phyloP scores from a whole-genome alignment of 2,113 vertebrate genomes.

The Mustelus asterias region DNA sequence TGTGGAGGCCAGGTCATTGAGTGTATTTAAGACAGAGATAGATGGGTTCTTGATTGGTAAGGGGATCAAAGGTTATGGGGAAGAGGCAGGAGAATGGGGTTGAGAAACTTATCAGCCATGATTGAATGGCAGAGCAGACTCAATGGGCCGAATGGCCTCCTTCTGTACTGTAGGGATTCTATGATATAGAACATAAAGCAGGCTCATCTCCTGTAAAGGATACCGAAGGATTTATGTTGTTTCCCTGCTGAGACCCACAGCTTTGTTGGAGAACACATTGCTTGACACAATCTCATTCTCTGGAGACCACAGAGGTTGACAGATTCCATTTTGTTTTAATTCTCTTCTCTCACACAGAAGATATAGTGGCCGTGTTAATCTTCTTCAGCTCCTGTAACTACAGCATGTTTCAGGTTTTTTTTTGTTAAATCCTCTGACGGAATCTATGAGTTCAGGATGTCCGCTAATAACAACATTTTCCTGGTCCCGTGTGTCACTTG shows the following conservation, averaged over 20 bases:
- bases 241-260: neutral
- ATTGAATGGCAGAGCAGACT: too few species aligned
- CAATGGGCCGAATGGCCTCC: too few species aligned
- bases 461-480: neutral
- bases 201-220: neutral
- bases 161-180: too few species aligned
- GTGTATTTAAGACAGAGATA: too few species aligned
- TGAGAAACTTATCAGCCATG: too few species aligned
- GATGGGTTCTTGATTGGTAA: too few species aligned
- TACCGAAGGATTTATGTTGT: neutral
- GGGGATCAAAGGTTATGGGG: too few species aligned
- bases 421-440: neutral
- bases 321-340: neutral
- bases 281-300: neutral
- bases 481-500: neutral
- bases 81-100: too few species aligned
- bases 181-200: too few species aligned
- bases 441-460: conserved; percentile 12
- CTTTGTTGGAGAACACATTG: neutral
- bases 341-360: neutral
- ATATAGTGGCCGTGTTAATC: neutral
- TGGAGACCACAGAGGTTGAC: neutral
- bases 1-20: too few species aligned
- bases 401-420: neutral
- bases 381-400: neutral